phyloP scores from a whole-genome alignment of 2,113 vertebrate species.

The Xyliphius kryptos region DNA sequence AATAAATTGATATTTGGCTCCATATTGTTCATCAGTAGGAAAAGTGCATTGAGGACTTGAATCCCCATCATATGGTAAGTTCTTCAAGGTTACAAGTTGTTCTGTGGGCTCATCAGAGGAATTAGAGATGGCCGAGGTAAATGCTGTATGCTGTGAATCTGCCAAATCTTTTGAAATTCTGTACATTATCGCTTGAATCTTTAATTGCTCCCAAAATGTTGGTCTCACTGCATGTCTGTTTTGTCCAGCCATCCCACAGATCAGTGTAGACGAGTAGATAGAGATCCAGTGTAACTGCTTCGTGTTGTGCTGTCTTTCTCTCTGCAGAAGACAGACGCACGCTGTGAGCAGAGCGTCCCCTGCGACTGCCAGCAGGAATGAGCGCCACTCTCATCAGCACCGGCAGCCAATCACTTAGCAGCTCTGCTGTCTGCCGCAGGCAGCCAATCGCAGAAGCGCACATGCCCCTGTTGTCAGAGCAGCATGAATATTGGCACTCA shows the following conservation, averaged over 20 bases:
- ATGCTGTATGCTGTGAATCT: no score
- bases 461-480: conserved; percentile 1
- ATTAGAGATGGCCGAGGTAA: no score
- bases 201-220: background rate
- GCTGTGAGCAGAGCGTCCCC: conserved; percentile 47
- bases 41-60: no score
- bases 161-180: no score
- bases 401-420: conserved; percentile 17
- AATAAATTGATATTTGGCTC: no score
- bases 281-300: background rate
- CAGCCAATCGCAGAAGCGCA: conserved; percentile 24
- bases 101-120: no score
- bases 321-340: conserved; percentile 48
- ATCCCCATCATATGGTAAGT: no score
- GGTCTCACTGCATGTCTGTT: background rate
- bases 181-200: no score
- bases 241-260: background rate
- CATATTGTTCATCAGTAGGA: no score
- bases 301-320: conserved; percentile 15
- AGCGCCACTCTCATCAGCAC: conserved; percentile 16
- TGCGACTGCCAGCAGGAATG: conserved; percentile 58
- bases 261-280: background rate
- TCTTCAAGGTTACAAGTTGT: no score
- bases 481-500: conserved; percentile 7
- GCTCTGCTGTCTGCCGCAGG: conserved; percentile 21